Base-by-base conservation (phyloP, 2,113 vertebrate species). In the Dipodomys stephensi region DNA sequence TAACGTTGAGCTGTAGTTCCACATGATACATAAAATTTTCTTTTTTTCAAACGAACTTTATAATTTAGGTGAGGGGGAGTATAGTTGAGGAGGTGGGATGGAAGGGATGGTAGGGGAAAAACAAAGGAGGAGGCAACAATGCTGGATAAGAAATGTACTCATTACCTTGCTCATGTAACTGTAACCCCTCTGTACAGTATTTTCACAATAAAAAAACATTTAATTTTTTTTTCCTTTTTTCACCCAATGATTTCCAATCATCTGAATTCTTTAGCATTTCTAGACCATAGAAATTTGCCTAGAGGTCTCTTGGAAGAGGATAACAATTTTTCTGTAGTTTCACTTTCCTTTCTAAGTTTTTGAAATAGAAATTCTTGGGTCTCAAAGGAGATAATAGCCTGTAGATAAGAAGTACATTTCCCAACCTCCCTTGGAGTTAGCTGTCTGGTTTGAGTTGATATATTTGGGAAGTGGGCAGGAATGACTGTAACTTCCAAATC, bases 1-100 rank as follows among this genome's bases (percentile, higher is more conserved):
- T 86, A 57, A 88, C 30, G 16, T 18, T 76, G 6, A 78, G 18
- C 35, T 93, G 35, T 84, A 83, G 10, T 16, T 96, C 90, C 39
- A 83, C 0, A 23, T 0, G 89, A 67, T 35, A 79, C 64, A 57
- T 60, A 39, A 82, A 76, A 85, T 84, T 77, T 11, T 13, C 46
- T 79, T 65, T 39, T 39, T 39, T 39, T 39, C 39, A 39, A 39
- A 39, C 1, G 5, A 39, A 39, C 39, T 39, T 39, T 39, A 39
- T 5, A 39, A 39, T 39, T 39, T 39, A 39, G 39, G 39, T 39
- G 39, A 39, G 39, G 39, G 39, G 39, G 39, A 39, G 39, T 39
- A 5, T 39, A 39, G 39, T 39, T 39, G 39, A 39, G 39, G 39
- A 39, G 39, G 39, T 39, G 39, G 39, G 39, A 39, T 4, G 39